Base-by-base conservation (phyloP, 2,797 vertebrate genomes). In the Semotilus atromaculatus region DNA sequence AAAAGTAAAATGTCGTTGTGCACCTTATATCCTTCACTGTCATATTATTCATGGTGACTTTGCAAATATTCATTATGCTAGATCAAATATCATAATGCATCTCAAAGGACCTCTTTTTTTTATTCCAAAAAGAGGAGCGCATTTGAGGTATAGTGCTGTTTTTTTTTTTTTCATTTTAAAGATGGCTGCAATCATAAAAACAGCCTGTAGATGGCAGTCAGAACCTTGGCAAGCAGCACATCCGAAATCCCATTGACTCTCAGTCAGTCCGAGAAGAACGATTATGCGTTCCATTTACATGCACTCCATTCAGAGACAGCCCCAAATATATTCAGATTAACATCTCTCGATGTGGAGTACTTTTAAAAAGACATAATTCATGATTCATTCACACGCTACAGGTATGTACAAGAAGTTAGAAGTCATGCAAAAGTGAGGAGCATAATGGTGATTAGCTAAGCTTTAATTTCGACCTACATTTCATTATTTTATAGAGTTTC, bases 131-230 rank as follows among this genome's bases (percentile, higher is more conserved):
- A 92, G 92, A 94, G 92, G 93, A 91, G 85, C 91, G 90, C 90
- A 88, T 92, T 90, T 93, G 58, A 91, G 62, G 2, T 76, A n/a
- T n/a, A 26, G 34, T 55, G 23, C 51, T 60, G 29, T 3, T 16
- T 62, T 29, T 68, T 34, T 68, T 18, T 53, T 26, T 34, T 5
- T 11, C 10, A 38, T 16, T 48, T 10, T n/a, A 62, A 29, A 23
- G 5, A 45, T 80, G 29, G 7, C 3, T 84, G 91, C 86, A 90
- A 87, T 92, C 82, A 89, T 82, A 64, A 16, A 5, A 62, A 38
- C 26, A 45, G 82, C 93, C 95, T 96, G 93, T 94, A 96, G 95
- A 96, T 96, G 95, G 95, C 95, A 95, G 94, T 93, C 94, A 94
- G 91, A 94, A 96, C 93, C 93, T 91, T 92, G 74, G 74, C 91